Percentiles rank a stretch among this genome's conserved stretches.
Evolutionary conservation across 2,888 invertebrate genomes (phyloP).

Genomic region (Polia nebulosa): DNA sequence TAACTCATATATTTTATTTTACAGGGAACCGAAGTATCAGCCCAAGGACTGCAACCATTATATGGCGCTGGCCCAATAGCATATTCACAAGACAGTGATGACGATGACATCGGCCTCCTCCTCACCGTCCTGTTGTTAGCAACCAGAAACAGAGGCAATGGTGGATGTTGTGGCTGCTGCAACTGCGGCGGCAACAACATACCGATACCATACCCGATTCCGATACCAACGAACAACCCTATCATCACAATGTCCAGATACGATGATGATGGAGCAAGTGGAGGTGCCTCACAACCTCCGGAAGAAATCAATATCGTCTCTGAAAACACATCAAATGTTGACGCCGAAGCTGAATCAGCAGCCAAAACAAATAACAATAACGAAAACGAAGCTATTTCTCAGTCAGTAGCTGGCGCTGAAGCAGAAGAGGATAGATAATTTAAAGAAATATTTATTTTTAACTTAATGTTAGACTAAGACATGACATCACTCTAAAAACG

Average conservation of each 20-base stretch:
- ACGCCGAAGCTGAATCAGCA: conserved; percentile 2
- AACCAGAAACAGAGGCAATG: conserved; percentile 69
- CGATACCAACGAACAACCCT: conserved; percentile 77
- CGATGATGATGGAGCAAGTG: conserved; percentile 39
- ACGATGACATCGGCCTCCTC: conserved; percentile 79
- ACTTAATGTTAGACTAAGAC: conserved; percentile 21
- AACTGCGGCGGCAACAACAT: conserved; percentile 70
- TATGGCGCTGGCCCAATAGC: conserved; percentile 71
- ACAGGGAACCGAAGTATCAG: conserved; percentile 70
- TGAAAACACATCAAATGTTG: conserved; percentile 32
- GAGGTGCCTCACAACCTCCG: conserved; percentile 6
- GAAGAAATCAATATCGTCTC: conserved; percentile 60
- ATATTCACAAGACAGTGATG: conserved; percentile 64
- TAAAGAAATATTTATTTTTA: conserved; percentile 28
- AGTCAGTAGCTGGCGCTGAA: neutral
- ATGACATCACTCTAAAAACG: conserved; percentile 45
- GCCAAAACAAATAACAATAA: conserved; percentile 8
- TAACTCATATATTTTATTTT: conserved; percentile 36
- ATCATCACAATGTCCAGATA: conserved; percentile 65
- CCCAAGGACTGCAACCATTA: conserved; percentile 62
- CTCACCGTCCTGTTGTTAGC: conserved; percentile 78
- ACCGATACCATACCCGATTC: conserved; percentile 80
- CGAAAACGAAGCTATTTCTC: conserved; percentile 4
- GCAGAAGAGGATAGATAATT: neutral
- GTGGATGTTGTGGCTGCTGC: conserved; percentile 69